phyloP scores from a whole-genome alignment of 2,888 invertebrate genomes.

The Drosophila vallismaia region DNA sequence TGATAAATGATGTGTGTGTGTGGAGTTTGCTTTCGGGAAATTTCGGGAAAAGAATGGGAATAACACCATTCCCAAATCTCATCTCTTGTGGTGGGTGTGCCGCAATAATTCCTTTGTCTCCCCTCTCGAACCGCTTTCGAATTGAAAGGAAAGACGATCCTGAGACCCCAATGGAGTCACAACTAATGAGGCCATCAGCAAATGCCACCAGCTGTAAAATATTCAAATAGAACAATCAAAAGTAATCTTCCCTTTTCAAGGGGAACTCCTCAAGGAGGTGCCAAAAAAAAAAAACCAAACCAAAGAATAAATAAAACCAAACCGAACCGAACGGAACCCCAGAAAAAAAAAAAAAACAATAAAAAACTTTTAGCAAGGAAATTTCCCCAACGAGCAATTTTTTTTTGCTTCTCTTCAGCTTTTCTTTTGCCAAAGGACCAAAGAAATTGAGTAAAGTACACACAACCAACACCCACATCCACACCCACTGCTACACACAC shows the following conservation, averaged over 20 bases:
- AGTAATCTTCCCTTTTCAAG: conserved; percentile 42
- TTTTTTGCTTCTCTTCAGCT: conserved; percentile 6
- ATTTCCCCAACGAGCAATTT: conserved; percentile 79
- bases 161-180: conserved; percentile 28
- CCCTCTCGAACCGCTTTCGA: conserved; percentile 25
- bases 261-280: conserved; percentile 47
- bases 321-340: conserved; percentile 6
- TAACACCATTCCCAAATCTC: neutral
- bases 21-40: neutral
- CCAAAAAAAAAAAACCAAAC: conserved; percentile 26
- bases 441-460: conserved; percentile 42
- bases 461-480: conserved; percentile 13
- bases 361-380: conserved; percentile 63
- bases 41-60: neutral
- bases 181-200: conserved; percentile 64
- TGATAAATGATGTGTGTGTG: conserved; percentile 68
- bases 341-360: conserved; percentile 42
- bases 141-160: conserved; percentile 25
- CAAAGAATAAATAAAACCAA: conserved; percentile 23
- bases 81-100: conserved; percentile 18
- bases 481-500: conserved; percentile 11
- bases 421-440: conserved; percentile 18
- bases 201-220: conserved; percentile 46
- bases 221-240: conserved; percentile 58
- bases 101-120: conserved; percentile 20